Percentiles rank a stretch among this genome's conserved stretches.
phyloP scores from a whole-genome alignment of 2,888 invertebrate species.

The Hirudinaria manillensis region DNA sequence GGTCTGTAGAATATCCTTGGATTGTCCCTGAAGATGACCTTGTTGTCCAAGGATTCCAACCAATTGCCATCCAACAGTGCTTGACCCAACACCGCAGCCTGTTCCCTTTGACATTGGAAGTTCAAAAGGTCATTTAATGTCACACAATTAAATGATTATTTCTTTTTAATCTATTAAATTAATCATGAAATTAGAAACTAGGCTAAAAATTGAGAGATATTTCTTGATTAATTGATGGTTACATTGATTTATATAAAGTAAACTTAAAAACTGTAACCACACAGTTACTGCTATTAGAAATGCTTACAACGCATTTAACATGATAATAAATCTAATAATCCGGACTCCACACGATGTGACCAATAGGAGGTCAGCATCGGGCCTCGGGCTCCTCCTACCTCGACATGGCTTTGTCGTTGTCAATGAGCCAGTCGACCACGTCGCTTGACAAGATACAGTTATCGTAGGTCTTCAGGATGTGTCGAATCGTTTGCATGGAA shows the following conservation, averaged over 20 bases:
- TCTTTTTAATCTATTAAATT: no score
- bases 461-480: slow-evolving; percentile 68
- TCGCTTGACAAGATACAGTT: slow-evolving; percentile 74
- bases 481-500: slow-evolving; percentile 63
- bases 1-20: slow-evolving; percentile 63
- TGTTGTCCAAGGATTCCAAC: slow-evolving; percentile 62
- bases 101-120: slow-evolving; percentile 43
- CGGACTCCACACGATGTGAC: no score
- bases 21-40: slow-evolving; percentile 61
- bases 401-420: slow-evolving; percentile 69
- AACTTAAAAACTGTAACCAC: no score
- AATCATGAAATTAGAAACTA: no score
- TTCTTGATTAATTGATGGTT: not conserved
- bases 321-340: not conserved
- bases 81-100: slow-evolving; percentile 70
- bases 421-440: slow-evolving; percentile 75
- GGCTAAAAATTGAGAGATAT: no score
- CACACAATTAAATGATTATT: not conserved
- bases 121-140: not conserved
- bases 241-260: no score
- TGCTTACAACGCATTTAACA: no score
- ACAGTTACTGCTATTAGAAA: no score
- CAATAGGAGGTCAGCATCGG: slow-evolving; percentile 33
- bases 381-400: slow-evolving; percentile 57
- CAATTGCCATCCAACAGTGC: slow-evolving; percentile 70